Evolutionary conservation across 92 coral and sea anemone genomes (phyloP), one percentile per base, ranked within the genome.

Genomic region (Bergia puertoricense): DNA sequence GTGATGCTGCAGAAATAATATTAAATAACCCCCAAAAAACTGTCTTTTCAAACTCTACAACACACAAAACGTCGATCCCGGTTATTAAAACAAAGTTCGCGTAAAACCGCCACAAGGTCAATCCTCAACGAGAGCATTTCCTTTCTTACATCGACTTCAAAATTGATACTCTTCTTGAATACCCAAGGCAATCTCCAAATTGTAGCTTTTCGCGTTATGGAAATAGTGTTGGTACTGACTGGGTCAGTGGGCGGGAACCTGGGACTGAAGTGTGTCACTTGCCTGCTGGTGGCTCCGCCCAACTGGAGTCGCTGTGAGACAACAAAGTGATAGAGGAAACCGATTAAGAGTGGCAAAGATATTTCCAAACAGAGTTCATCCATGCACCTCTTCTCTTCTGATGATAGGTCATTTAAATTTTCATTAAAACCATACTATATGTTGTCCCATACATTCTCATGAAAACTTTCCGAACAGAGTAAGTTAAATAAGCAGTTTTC

Each of bases 201-300:
- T 62, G 69, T 54, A 54, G 3, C 69, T 14, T 62, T 62, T 20
- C 69, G 3, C 1, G 59, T 54, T 10, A 54, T 54, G 59, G 18
- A 11, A 8, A 54, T 8, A 6, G 59, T 54, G 59, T 54, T 54
- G 1, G 59, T 18, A 54, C 57, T 51, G 57, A 54, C 59, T 54
- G 59, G 20, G 6, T 44, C 62, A 67, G 67, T 44, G 86, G 72
- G 77, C 86, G 42, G 45, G 87, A 1, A 69, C 78, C 40, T 69
- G 79, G 23, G 68, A 36, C 14, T 38, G 42, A 15, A 46, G 77
- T 37, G 50, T 76, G 5, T 71, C 79, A 84, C 45, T 72, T 1
- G 87, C 30, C 36, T 45, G 87, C 16, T 72, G 77, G 66, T 84
- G 79, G 75, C 68, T 84, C 30, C 77, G 78, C 15, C 87, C 87